Conservation (phyloP, 2,888 invertebrate species). For the Calliopum simillimum region DNA sequence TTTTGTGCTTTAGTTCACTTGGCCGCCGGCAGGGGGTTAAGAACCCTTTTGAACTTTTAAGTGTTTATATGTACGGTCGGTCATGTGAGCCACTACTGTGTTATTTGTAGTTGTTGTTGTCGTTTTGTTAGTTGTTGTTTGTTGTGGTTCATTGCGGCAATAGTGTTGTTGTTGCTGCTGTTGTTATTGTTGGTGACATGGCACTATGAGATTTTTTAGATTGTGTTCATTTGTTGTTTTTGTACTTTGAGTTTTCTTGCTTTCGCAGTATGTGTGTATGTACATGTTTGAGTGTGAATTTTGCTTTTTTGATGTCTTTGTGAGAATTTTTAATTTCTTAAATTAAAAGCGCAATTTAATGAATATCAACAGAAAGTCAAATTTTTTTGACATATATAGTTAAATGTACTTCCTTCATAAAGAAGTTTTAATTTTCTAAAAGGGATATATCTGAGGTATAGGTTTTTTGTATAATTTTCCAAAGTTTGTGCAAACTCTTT, state of each 20-base stretch:
- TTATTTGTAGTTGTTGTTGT: slow-evolving; percentile 41
- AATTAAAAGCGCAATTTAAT: no score
- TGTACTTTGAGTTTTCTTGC: slow-evolving; percentile 20
- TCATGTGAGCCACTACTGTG: slow-evolving; percentile 7
- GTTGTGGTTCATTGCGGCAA: slow-evolving; percentile 3
- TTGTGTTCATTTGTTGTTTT: slow-evolving; percentile 21
- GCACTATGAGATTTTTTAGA: slow-evolving; percentile 6
- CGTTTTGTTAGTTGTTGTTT: slow-evolving; percentile 36
- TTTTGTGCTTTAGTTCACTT: slow-evolving; percentile 49
- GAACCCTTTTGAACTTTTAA: slow-evolving; percentile 63
- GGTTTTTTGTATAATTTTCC: no score
- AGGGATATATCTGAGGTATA: no score
- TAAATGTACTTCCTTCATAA: no score
- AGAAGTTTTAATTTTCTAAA: no score
- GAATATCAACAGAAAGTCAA: no score
- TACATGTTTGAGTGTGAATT: neutral
- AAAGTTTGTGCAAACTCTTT: no score
- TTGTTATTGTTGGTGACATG: slow-evolving; percentile 21
- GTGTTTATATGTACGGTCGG: slow-evolving; percentile 51
- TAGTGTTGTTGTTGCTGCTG: slow-evolving; percentile 27
- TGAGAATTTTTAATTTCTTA: no score
- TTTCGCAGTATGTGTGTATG: neutral
- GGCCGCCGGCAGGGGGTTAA: slow-evolving; percentile 62
- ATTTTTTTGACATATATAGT: no score
- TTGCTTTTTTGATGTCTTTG: neutral